Conservation (phyloP, 30 jellyfish, hydroid and myxozoan species). For the Morbakka virulenta region DNA sequence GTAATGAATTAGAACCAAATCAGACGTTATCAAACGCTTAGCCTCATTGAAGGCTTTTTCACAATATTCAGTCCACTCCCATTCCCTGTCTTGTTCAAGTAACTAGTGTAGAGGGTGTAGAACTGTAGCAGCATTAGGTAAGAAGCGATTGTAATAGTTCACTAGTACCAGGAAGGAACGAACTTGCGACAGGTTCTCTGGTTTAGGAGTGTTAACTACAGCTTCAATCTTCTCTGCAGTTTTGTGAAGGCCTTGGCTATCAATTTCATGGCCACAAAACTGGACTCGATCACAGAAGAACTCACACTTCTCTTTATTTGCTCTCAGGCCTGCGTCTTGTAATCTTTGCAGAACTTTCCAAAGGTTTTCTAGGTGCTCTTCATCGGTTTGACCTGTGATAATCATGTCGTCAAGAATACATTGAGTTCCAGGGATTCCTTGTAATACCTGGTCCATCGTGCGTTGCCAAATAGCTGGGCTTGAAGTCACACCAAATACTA, state of each 20-base stretch:
- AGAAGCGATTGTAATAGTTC: conserved; percentile 14
- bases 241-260: conserved; percentile 37
- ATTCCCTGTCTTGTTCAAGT: conserved; percentile 15
- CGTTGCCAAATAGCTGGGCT: not conserved
- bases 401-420: conserved; percentile 36
- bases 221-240: conserved; percentile 22
- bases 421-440: not conserved
- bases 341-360: not conserved
- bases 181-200: conserved; percentile 42
- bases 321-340: not conserved
- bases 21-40: conserved; percentile 2
- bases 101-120: conserved; percentile 41
- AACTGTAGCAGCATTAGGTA: no score
- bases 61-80: conserved; percentile 42
- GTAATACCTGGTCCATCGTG: not conserved
- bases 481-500: not conserved
- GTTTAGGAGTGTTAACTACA: conserved; percentile 22
- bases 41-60: conserved; percentile 18
- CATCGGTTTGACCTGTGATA: conserved; percentile 21
- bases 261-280: conserved; percentile 8
- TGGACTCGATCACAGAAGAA: no score
- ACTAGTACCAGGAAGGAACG: conserved; percentile 46
- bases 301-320: no score
- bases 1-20: conserved; percentile 36
- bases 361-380: conserved; percentile 11